A percentile compares a stretch with the other conserved stretches of the same genome.
Evolutionary conservation across 2,113 vertebrate species (phyloP).

Genomic region (Mellivora capensis): DNA sequence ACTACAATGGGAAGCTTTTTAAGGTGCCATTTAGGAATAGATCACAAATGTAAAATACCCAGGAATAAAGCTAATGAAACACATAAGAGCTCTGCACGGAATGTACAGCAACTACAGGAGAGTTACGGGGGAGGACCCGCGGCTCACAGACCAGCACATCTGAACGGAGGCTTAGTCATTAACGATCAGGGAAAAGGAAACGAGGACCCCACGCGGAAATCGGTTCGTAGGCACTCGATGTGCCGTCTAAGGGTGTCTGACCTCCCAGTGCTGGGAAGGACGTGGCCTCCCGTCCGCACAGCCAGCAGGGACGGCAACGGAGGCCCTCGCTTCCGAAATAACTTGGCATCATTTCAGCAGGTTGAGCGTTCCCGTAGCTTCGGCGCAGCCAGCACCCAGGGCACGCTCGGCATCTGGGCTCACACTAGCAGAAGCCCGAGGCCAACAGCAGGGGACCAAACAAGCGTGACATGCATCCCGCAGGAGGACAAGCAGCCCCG

Average conservation of each 20-base stretch:
- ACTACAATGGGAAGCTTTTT: not conserved
- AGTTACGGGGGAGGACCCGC: too few species aligned
- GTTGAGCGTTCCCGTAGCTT: not conserved
- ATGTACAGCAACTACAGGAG: too few species aligned
- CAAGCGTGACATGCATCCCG: too few species aligned
- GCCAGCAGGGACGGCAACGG: too few species aligned
- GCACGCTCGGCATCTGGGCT: too few species aligned
- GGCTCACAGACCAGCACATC: too few species aligned
- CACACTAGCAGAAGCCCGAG: not conserved
- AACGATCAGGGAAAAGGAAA: too few species aligned
- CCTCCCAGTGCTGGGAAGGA: too few species aligned
- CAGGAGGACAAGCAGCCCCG: not conserved
- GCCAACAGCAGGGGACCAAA: not conserved
- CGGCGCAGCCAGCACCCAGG: not conserved
- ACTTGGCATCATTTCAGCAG: not conserved
- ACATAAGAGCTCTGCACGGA: not conserved
- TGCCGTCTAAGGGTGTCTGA: not conserved
- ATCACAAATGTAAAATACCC: not conserved
- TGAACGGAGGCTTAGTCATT: too few species aligned
- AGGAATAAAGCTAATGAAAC: not conserved
- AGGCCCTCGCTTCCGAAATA: not conserved
- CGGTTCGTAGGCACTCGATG: not conserved
- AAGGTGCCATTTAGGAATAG: not conserved
- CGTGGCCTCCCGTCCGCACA: too few species aligned
- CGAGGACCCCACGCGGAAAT: not conserved